Percentiles rank a stretch among this genome's conserved stretches.
phyloP scores from a whole-genome alignment of 2,797 vertebrate species.

The Lacerta agilis region DNA sequence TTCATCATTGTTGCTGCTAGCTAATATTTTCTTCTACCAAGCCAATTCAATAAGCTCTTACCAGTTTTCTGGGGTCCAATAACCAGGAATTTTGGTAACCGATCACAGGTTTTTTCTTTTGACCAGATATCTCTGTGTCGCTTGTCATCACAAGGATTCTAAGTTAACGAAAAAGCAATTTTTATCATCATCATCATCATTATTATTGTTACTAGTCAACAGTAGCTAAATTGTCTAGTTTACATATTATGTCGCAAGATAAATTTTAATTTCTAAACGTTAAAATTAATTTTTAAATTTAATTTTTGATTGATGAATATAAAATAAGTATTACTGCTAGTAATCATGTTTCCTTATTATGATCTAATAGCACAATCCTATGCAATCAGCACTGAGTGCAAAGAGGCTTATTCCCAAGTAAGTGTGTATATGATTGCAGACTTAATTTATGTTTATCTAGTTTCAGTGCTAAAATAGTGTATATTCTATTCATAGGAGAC shows the following conservation, averaged over 20 bases:
- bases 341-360: not conserved
- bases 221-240: not conserved
- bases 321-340: not conserved
- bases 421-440: too few species aligned
- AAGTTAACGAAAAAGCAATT: conserved; percentile 21
- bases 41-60: conserved; percentile 69
- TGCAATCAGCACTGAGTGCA: too few species aligned
- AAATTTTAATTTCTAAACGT: not conserved
- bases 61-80: conserved; percentile 97
- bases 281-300: not conserved
- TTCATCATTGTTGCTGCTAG: not conserved
- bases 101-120: conserved; percentile 98
- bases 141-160: conserved; percentile 98
- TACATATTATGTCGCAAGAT: not conserved
- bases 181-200: not conserved
- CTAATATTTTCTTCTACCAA: not conserved
- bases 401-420: too few species aligned
- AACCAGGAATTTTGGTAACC: conserved; percentile 94
- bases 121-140: conserved; percentile 99
- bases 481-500: too few species aligned
- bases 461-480: too few species aligned
- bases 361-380: too few species aligned
- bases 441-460: too few species aligned
- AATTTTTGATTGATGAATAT: not conserved
- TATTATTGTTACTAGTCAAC: too few species aligned